These are phyloP conservation scores for Phymanthus crucifer DNA, from an alignment of 92 coral and sea anemone species.

Conservation along the genomic window DNA sequence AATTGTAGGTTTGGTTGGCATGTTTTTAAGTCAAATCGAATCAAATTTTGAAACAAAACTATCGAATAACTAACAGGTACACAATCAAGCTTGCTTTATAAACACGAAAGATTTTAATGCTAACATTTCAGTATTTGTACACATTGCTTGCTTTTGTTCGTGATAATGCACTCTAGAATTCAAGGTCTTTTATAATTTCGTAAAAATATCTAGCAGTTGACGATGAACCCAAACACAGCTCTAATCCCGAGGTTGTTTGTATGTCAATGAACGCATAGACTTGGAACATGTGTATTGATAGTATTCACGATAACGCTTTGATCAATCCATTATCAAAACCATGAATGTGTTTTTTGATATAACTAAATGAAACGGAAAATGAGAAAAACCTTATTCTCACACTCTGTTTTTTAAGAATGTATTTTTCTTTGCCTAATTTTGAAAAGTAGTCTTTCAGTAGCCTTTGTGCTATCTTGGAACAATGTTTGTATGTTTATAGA, in stretches of 20 bases:
- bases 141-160: not conserved
- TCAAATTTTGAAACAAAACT: conserved; percentile 1
- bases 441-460: not conserved
- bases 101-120: not conserved
- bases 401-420: not conserved
- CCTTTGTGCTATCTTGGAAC: not conserved
- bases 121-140: not conserved
- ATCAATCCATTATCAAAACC: too few species aligned
- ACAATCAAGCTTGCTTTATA: not conserved
- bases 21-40: not conserved
- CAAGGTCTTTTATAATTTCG: too few species aligned
- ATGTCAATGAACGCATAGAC: too few species aligned
- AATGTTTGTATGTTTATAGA: not conserved
- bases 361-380: too few species aligned
- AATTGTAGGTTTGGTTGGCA: not conserved
- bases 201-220: too few species aligned
- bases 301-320: too few species aligned
- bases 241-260: too few species aligned
- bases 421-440: not conserved
- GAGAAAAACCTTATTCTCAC: too few species aligned
- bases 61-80: not conserved
- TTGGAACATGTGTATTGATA: too few species aligned
- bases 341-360: too few species aligned
- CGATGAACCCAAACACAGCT: too few species aligned
- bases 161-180: too few species aligned